phyloP scores from a whole-genome alignment of 2,113 vertebrate genomes.

The Marcusenius ussheri region DNA sequence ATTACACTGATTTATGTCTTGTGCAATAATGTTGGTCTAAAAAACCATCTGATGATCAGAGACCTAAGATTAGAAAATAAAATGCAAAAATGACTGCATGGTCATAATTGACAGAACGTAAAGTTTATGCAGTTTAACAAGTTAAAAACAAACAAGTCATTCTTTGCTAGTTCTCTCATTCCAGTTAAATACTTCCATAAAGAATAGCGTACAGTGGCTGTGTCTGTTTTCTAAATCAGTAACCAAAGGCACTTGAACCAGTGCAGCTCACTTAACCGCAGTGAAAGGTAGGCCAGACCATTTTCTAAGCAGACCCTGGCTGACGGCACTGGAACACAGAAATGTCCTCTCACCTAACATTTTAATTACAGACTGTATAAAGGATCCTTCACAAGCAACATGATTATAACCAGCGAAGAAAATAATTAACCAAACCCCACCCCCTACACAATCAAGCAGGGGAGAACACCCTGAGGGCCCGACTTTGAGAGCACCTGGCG shows the following conservation, averaged over 20 bases:
- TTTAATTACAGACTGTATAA: background rate
- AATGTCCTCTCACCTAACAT: background rate
- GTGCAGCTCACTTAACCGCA: background rate
- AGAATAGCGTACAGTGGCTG: background rate
- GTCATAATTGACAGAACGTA: background rate
- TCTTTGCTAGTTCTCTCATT: background rate
- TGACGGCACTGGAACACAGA: background rate
- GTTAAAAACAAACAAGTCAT: background rate
- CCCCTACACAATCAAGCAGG: background rate
- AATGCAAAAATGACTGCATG: background rate
- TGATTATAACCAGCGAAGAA: background rate
- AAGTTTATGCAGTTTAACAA: background rate
- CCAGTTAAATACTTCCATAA: background rate
- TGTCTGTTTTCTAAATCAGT: background rate
- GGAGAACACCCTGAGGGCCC: background rate
- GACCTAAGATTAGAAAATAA: background rate
- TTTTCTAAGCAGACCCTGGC: background rate
- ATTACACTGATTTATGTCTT: background rate
- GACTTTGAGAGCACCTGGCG: background rate
- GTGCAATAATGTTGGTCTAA: background rate
- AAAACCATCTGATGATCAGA: background rate
- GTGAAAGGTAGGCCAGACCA: background rate
- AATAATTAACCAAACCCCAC: background rate
- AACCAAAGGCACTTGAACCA: background rate
- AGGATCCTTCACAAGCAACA: background rate